These are phyloP conservation scores for Cyphotilapia sp. DNA, from an alignment of 2,113 vertebrate species.

Conservation along the genomic window DNA sequence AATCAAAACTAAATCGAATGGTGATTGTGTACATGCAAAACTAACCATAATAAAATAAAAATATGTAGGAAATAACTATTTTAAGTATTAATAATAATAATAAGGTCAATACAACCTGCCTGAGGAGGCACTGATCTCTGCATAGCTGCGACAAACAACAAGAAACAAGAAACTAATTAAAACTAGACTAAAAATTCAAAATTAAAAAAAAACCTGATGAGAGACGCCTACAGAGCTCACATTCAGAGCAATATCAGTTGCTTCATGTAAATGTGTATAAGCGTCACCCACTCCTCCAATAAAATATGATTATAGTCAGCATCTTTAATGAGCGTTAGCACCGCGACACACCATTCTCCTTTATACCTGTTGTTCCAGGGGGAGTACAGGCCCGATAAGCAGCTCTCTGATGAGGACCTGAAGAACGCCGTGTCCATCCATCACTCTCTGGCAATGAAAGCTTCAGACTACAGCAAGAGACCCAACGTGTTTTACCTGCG, in stretches of 20 bases:
- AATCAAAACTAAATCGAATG: not conserved
- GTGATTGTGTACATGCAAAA: not conserved
- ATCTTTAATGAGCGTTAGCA: not conserved
- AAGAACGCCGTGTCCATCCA: constrained; percentile 98
- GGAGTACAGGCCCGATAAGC: constrained; percentile 88
- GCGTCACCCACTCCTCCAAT: not conserved
- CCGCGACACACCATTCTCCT: not conserved
- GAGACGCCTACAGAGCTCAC: not conserved
- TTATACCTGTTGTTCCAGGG: constrained; percentile 65
- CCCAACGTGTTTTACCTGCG: constrained; percentile 97
- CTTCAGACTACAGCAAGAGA: constrained; percentile 94
- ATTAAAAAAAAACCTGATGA: accelerated
- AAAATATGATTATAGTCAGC: not conserved
- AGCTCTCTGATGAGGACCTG: constrained; percentile 87
- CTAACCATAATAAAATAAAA: not conserved
- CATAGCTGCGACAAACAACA: not conserved
- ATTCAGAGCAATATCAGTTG: not conserved
- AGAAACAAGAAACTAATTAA: not conserved
- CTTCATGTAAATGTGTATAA: not conserved
- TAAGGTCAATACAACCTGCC: not conserved
- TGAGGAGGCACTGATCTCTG: not conserved
- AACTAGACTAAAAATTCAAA: not conserved
- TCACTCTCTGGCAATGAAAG: constrained; percentile 88
- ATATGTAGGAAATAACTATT: not conserved
- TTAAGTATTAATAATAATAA: not conserved